A percentile compares a stretch with the other conserved stretches of the same genome.
These are phyloP conservation scores for Bungarus multicinctus DNA, from an alignment of 2,113 vertebrate species.

Conservation along the genomic window DNA sequence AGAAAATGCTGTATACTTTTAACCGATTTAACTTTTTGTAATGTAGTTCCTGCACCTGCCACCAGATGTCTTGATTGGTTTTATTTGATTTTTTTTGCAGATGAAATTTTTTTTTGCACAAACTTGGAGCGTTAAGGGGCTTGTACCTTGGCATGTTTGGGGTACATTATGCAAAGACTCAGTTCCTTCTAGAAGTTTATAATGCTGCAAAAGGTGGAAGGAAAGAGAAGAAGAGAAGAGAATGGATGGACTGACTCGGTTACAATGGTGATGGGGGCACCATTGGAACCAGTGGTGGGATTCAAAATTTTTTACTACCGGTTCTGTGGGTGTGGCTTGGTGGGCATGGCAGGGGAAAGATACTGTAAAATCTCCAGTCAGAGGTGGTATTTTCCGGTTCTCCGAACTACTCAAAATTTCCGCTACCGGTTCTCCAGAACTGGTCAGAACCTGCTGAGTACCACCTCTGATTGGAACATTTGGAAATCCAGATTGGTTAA, in stretches of 20 bases:
- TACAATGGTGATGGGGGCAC: neutral
- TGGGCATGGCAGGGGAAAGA: no score
- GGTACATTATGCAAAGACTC: neutral
- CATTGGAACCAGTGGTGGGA: no score
- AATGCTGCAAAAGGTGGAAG: neutral
- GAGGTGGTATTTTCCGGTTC: no score
- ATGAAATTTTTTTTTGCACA: neutral
- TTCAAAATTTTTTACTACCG: no score
- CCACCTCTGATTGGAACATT: neutral
- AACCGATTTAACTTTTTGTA: neutral
- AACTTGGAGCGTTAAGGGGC: neutral
- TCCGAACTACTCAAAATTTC: no score
- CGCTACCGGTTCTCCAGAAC: no score
- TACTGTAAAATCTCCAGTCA: no score
- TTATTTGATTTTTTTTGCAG: neutral
- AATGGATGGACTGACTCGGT: neutral
- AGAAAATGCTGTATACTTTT: neutral
- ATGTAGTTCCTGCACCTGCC: neutral
- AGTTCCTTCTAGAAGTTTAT: neutral
- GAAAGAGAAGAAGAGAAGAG: neutral
- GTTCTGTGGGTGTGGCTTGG: no score
- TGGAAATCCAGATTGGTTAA: neutral
- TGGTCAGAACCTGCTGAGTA: no score
- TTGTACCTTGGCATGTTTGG: neutral
- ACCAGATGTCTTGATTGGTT: constrained; percentile 4